Conservation (phyloP, 1,140 invertebrate genomes). For the Lepidostoma basale region DNA sequence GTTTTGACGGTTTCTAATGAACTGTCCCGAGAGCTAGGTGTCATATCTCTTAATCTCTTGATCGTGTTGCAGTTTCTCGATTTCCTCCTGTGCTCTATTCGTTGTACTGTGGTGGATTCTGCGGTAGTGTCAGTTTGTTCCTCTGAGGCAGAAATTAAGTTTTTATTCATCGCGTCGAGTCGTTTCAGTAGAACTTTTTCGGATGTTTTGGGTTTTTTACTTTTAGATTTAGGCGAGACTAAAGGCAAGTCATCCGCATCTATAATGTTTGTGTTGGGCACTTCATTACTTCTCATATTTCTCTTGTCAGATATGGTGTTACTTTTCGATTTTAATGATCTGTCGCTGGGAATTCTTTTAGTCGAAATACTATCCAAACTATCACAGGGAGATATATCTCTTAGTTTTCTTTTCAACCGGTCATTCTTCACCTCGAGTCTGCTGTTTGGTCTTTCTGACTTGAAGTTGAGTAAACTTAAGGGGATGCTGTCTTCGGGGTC, state of each 20-base stretch:
- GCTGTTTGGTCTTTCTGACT: constrained; percentile 50
- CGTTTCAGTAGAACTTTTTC: not conserved
- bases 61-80: constrained; percentile 53
- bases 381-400: constrained; percentile 59
- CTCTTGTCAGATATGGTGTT: constrained; percentile 2
- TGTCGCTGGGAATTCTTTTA: constrained; percentile 54
- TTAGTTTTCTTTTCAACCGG: constrained; percentile 56
- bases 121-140: constrained; percentile 1
- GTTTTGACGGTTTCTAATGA: constrained; percentile 57
- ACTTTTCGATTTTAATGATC: constrained; percentile 41
- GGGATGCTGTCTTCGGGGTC: constrained; percentile 61
- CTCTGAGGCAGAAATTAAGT: constrained; percentile 22
- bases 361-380: constrained; percentile 58
- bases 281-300: constrained; percentile 28
- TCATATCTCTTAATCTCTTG: constrained; percentile 53
- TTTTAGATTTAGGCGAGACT: constrained; percentile 3
- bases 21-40: constrained; percentile 58
- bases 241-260: constrained; percentile 34
- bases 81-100: constrained; percentile 53
- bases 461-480: constrained; percentile 57
- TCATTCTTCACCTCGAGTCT: constrained; percentile 54
- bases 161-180: constrained; percentile 1
- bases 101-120: not conserved
- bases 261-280: not conserved
- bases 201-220: constrained; percentile 10